Conservation (phyloP, 2,888 invertebrate genomes). For the Patella ulyssiponensis region DNA sequence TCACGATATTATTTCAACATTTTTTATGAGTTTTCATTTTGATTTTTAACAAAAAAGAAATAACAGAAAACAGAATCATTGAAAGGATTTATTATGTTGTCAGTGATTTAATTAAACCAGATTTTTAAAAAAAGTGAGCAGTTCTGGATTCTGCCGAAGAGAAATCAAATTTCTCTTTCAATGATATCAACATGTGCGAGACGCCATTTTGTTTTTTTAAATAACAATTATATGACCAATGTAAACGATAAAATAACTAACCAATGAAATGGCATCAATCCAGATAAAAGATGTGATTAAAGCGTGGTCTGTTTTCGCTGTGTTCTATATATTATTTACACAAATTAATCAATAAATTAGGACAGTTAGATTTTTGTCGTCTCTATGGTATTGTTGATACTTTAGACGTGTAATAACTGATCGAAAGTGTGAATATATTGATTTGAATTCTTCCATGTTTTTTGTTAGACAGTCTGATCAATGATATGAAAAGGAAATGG, state of each 20-base stretch:
- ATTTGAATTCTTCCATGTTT: neutral
- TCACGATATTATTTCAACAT: too few species aligned
- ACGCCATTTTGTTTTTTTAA: neutral
- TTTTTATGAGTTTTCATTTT: too few species aligned
- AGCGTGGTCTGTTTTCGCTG: neutral
- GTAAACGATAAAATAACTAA: neutral
- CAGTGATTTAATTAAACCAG: too few species aligned
- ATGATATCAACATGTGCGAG: too few species aligned
- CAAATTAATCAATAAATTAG: neutral
- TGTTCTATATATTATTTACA: conserved; percentile 1
- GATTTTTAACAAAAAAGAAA: too few species aligned
- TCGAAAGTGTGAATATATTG: neutral
- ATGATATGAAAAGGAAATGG: too few species aligned
- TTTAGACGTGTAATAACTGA: neutral
- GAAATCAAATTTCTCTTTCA: too few species aligned
- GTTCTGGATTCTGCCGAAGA: too few species aligned
- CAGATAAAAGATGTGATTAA: neutral
- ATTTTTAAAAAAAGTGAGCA: too few species aligned
- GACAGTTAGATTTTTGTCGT: neutral
- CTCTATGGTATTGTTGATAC: conserved; percentile 7
- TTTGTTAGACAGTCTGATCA: neutral
- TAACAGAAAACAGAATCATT: too few species aligned
- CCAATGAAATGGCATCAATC: neutral
- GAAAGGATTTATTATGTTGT: too few species aligned
- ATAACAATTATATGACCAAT: neutral